Percentiles rank a stretch among this genome's conserved stretches.
Conservation (phyloP, 2,113 vertebrate genomes). For the Vidua chalybeata region DNA sequence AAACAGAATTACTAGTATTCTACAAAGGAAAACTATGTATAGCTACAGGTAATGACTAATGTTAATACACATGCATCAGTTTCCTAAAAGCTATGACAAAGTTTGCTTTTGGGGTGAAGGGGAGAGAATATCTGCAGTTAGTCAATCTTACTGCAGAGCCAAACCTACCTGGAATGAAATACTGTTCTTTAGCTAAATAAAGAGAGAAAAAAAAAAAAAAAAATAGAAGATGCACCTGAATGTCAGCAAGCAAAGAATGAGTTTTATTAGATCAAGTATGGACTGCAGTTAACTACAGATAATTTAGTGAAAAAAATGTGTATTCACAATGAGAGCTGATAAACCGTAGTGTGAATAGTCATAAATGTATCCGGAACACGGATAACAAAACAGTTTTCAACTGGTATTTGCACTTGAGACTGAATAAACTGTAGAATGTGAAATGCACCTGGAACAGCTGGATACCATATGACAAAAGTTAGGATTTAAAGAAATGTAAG, state of each 20-base stretch:
- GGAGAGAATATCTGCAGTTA: slow-evolving; percentile 68
- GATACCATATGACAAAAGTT: slow-evolving; percentile 57
- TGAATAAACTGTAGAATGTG: slow-evolving; percentile 56
- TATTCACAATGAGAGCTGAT: slow-evolving; percentile 50
- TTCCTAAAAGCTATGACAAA: slow-evolving; percentile 65
- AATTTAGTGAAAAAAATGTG: slow-evolving; percentile 60
- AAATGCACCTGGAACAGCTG: slow-evolving; percentile 68
- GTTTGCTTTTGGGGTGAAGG: slow-evolving; percentile 48
- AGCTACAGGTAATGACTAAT: slow-evolving; percentile 50
- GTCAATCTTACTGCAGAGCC: slow-evolving; percentile 74
- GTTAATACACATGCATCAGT: slow-evolving; percentile 75
- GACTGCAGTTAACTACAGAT: slow-evolving; percentile 64
- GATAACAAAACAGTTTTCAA: slow-evolving; percentile 41
- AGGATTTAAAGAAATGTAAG: slow-evolving; percentile 61
- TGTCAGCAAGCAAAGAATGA: slow-evolving; percentile 78
- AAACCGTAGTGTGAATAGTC: slow-evolving; percentile 44
- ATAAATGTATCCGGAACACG: slow-evolving; percentile 36
- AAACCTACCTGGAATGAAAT: slow-evolving; percentile 99
- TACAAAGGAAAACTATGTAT: slow-evolving; percentile 55
- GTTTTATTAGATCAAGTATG: slow-evolving; percentile 76
- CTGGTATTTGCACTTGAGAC: slow-evolving; percentile 53
- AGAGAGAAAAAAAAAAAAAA: slow-evolving; percentile 63
- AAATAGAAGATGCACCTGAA: slow-evolving; percentile 86
- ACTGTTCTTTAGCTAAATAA: slow-evolving; percentile 98
- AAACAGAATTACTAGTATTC: slow-evolving; percentile 59